These are phyloP conservation scores for Araneus ventricosus DNA, from an alignment of 1,140 invertebrate species.

Conservation along the genomic window DNA sequence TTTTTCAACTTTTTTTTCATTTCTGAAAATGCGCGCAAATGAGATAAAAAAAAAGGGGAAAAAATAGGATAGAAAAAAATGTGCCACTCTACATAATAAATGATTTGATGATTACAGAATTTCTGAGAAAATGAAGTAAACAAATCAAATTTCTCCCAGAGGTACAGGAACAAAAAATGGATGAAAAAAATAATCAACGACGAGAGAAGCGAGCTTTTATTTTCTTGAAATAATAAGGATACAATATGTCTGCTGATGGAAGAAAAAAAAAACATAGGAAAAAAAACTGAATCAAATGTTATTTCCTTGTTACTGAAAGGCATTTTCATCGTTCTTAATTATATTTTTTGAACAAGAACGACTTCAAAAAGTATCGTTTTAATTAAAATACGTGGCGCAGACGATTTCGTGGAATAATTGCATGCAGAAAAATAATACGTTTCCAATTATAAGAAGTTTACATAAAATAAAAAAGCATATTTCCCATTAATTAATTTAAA, in stretches of 20 bases:
- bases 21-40: neutral
- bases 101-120: slow-evolving; percentile 57
- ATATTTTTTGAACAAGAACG: slow-evolving; percentile 34
- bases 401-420: slow-evolving; percentile 42
- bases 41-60: neutral
- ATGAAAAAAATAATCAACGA: neutral
- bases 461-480: slow-evolving; percentile 41
- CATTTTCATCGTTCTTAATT: slow-evolving; percentile 51
- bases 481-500: slow-evolving; percentile 53
- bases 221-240: slow-evolving; percentile 53
- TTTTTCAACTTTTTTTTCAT: neutral
- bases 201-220: slow-evolving; percentile 30
- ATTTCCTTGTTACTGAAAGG: slow-evolving; percentile 22
- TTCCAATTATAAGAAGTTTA: slow-evolving; percentile 51
- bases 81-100: slow-evolving; percentile 49
- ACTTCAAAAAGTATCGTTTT: slow-evolving; percentile 53
- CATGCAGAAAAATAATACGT: slow-evolving; percentile 40
- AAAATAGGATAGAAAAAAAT: neutral
- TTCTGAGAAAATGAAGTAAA: slow-evolving; percentile 38
- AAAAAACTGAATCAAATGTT: slow-evolving; percentile 10
- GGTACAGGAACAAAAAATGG: neutral
- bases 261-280: neutral
- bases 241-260: slow-evolving; percentile 47
- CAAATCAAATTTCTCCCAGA: slow-evolving; percentile 50
- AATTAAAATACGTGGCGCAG: slow-evolving; percentile 45